A percentile compares a stretch with the other conserved stretches of the same genome.
Conservation (phyloP, 2,888 invertebrate species). For the Tridacna crocea region DNA sequence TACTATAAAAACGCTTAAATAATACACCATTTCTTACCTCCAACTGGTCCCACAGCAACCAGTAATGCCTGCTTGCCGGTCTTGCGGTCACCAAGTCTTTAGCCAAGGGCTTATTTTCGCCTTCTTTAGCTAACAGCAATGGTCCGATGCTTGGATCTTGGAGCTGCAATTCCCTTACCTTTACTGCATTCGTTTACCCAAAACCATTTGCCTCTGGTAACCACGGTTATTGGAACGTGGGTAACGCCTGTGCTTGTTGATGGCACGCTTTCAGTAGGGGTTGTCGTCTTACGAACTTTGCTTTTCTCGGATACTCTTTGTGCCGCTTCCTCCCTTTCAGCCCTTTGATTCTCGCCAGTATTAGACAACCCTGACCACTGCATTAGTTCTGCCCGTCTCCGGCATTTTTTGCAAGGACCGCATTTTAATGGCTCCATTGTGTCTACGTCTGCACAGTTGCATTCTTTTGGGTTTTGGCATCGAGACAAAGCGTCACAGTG, state of each 20-base stretch:
- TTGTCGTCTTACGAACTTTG: not conserved
- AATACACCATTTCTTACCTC: constrained; percentile 22
- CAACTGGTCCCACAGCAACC: constrained; percentile 24
- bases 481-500: constrained; percentile 59
- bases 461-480: constrained; percentile 44
- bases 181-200: not conserved
- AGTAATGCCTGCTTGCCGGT: constrained; percentile 30
- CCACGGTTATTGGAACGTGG: constrained; percentile 11
- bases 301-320: not conserved
- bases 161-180: constrained; percentile 3
- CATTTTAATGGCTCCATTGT: constrained; percentile 2
- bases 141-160: constrained; percentile 18
- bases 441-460: constrained; percentile 15
- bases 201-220: not conserved
- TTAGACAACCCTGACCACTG: constrained; percentile 3
- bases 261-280: not conserved
- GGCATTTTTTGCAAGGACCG: constrained; percentile 10
- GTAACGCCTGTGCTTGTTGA: not conserved
- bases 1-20: not conserved
- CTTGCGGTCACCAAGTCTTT: not conserved
- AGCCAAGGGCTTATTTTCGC: constrained; percentile 5
- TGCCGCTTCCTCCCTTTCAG: not conserved
- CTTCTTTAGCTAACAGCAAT: constrained; percentile 10
- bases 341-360: not conserved
- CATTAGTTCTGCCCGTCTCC: constrained; percentile 2